Base-by-base conservation (phyloP, 2,113 vertebrate species). In the Cyphomyrus plagiostoma region DNA sequence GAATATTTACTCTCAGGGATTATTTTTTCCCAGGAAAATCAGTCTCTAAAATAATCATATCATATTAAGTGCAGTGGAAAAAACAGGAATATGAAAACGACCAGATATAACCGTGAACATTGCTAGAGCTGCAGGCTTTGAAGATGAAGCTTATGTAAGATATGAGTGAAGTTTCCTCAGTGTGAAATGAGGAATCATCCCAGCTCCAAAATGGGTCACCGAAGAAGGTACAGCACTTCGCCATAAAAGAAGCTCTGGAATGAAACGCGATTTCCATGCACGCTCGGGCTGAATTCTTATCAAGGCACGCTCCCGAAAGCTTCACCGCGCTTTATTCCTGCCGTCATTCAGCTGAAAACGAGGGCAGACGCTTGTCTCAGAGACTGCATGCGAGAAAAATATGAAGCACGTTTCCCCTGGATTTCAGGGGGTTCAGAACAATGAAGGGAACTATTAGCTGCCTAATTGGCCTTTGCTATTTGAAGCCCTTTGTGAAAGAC, bases 381-480 rank as follows among this genome's bases (percentile, higher is more conserved):
- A 48, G 17, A n/a, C 45, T 83, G 42, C 35, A 5, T 46, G 11
- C 9, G 21, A 77, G 30, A 77, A 77, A 77, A 77, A 66, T 66
- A 66, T 66, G 35, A 45, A 23, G 39, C 77, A 82, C 42, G 21
- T 84, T 84, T 84, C 82, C 21, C 82, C 21, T 46, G 39, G 82
- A 48, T 48, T 45, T 48, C 21, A 45, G 80, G 3, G 70, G 19
- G 21, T 46, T 5, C 80, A 46, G 39, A 23, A 84, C 82, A 84
- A 84, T 84, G 82, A 46, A 11, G 82, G 42, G 42, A 48, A n/a
- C 82, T 48, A 23, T 84, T 84, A 84, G 82, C 23, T 48, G 82
- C 45, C 82, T 84, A 84, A 84, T 84, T 84, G 39, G 8, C 82
- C 82, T 84, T 84, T 84, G 39, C 82, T 84, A 45, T 45, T 82